A percentile compares a stretch with the other conserved stretches of the same genome.
Conservation (phyloP, 2,888 invertebrate genomes). For the Tanytarsus gracilentus region DNA sequence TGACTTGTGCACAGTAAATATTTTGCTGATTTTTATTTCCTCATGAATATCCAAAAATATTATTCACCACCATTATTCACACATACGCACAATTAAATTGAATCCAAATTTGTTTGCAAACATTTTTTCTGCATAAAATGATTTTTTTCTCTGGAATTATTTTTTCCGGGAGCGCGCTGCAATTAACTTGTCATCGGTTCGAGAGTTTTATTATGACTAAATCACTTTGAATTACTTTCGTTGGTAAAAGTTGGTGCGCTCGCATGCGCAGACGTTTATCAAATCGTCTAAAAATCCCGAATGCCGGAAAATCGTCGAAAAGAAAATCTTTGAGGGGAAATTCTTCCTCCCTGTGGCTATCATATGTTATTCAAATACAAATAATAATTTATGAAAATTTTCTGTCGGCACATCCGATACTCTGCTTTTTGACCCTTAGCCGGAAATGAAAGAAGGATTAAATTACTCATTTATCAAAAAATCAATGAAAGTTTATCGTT, state of each 20-base stretch:
- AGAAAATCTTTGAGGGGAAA: constrained; percentile 7
- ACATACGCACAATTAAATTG: too few relatives aligned
- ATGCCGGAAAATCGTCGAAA: constrained; percentile 18
- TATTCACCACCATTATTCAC: too few relatives aligned
- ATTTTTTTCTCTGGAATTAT: neutral
- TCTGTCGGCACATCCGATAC: too few relatives aligned
- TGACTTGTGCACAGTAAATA: too few relatives aligned
- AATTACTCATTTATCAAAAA: neutral
- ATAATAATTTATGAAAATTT: constrained; percentile 19
- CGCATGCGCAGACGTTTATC: neutral
- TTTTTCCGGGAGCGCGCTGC: constrained; percentile 7
- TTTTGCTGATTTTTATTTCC: too few relatives aligned
- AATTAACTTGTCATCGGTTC: constrained; percentile 11
- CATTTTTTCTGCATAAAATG: constrained; percentile 1
- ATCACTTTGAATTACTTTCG: constrained; percentile 27
- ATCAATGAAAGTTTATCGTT: too few relatives aligned
- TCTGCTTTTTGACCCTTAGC: neutral
- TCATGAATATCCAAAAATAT: too few relatives aligned
- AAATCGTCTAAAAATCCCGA: neutral
- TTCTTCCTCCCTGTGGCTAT: neutral
- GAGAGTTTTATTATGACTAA: constrained; percentile 21
- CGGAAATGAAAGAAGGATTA: neutral
- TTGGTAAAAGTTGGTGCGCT: constrained; percentile 14
- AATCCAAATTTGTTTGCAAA: too few relatives aligned
- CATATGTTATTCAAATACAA: constrained; percentile 22